Evolutionary conservation across 2,888 invertebrate species (phyloP), one percentile per base, ranked within the genome.

Genomic region (Netelia virgata): DNA sequence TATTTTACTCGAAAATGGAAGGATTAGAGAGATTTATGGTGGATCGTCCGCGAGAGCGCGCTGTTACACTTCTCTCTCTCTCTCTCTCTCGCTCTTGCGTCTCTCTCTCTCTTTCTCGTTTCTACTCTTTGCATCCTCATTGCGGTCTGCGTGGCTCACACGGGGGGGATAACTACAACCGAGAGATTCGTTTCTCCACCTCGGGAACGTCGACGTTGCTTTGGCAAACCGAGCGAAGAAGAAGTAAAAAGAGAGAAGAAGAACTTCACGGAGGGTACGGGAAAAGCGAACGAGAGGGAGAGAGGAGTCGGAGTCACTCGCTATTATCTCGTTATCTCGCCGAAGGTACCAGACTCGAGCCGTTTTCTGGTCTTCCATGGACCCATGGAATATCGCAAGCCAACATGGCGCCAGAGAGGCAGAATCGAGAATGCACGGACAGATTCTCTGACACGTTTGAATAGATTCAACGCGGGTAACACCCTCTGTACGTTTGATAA

Each of bases 21-120:
- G 90, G 90, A 89, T 89, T 89, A 90, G 87, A 86, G 86, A 87
- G 89, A 89, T 89, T 90, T 90, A 90, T 89, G 86, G 84, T 53
- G 86, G 88, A 87, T 88, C 85, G 85, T 74, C 76, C 78, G 36
- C 76, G 41, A 59, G 82, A 86, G 82, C 47, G 81, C 81, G 70
- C 77, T 83, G 82, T 84, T 83, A 85, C 61, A 83, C 76, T 70
- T 57, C 78, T 50, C 53, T 50, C 57, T 59, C 14, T 23, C 57
- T 43, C 66, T 43, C 41, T n/a, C 18, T 80, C 80, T 68, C 28
- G 3, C 28, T 28, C 28, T 28, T 53, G 16, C 18, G 23, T 70
- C 18, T 16, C 75, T 75, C 57, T 81, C 50, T 77, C 59, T 61
- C 68, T 50, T 53, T 75, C 64, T 75, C 55, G 41, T 53, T 79